Conservation (phyloP, 2,888 invertebrate species). For the Molorchus minor region DNA sequence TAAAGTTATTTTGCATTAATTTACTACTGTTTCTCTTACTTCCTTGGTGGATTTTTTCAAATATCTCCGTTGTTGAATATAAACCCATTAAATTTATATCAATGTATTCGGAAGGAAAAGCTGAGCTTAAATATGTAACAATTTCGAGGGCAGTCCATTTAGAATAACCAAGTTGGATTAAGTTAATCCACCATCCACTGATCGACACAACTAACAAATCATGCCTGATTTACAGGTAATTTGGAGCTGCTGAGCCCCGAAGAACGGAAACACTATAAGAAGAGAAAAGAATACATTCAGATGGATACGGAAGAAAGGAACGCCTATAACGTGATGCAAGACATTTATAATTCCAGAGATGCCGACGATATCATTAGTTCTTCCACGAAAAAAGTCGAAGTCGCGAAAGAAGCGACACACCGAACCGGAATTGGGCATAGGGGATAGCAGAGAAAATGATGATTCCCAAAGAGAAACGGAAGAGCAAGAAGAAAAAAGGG, state of each 20-base stretch:
- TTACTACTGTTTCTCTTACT: too few species aligned
- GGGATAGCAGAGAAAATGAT: conserved; percentile 62
- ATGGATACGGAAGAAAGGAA: conserved; percentile 60
- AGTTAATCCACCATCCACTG: too few species aligned
- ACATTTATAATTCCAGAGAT: conserved; percentile 54
- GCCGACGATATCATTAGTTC: conserved; percentile 56
- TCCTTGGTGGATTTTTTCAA: too few species aligned
- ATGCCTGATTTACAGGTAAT: conserved; percentile 47
- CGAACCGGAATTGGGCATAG: conserved; percentile 51
- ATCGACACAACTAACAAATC: too few species aligned
- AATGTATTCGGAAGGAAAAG: too few species aligned
- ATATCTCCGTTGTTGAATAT: too few species aligned
- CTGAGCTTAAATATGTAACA: too few species aligned
- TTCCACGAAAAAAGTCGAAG: conserved; percentile 58
- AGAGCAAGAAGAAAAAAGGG: conserved; percentile 61
- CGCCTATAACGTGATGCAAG: conserved; percentile 60
- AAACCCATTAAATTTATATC: too few species aligned
- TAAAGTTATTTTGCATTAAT: too few species aligned
- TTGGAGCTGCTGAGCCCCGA: conserved; percentile 61
- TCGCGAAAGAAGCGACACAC: conserved; percentile 59
- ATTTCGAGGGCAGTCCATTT: too few species aligned
- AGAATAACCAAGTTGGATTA: too few species aligned
- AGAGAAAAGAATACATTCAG: conserved; percentile 57
- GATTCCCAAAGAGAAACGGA: conserved; percentile 61
- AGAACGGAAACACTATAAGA: conserved; percentile 60